Evolutionary conservation across 2,113 vertebrate species (phyloP).

Genomic region (Okapia johnstoni): DNA sequence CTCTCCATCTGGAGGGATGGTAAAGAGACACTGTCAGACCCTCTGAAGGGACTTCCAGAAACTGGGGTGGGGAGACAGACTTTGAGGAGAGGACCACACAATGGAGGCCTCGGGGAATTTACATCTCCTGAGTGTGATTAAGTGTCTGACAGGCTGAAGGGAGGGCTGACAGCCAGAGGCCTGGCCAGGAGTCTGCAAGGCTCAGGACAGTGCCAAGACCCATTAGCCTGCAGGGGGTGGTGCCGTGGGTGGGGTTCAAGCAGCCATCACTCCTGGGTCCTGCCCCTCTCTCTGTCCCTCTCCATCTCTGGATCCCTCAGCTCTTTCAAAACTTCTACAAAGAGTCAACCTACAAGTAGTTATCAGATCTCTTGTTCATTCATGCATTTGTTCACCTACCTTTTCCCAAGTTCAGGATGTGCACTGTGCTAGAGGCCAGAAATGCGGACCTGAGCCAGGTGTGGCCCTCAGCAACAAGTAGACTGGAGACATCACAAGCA

Average conservation of each 20-base stretch:
- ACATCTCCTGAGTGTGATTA: constrained; percentile 64
- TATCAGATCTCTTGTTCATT: neutral
- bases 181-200: neutral
- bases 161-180: neutral
- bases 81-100: constrained; percentile 72
- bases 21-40: constrained; percentile 58
- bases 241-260: fast-evolving
- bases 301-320: neutral
- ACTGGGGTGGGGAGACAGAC: constrained; percentile 34
- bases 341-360: neutral
- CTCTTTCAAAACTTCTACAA: neutral
- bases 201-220: neutral
- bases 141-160: neutral
- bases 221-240: neutral
- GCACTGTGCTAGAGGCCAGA: neutral
- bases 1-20: constrained; percentile 62
- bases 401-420: neutral
- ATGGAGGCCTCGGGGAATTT: constrained; percentile 33
- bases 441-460: neutral
- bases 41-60: constrained; percentile 60
- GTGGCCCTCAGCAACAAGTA: neutral
- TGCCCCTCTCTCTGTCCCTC: neutral
- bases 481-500: neutral
- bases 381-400: neutral
- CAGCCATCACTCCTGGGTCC: neutral